Base-by-base conservation (phyloP, 2,888 invertebrate genomes). In the Caenorhabditis virilis region DNA sequence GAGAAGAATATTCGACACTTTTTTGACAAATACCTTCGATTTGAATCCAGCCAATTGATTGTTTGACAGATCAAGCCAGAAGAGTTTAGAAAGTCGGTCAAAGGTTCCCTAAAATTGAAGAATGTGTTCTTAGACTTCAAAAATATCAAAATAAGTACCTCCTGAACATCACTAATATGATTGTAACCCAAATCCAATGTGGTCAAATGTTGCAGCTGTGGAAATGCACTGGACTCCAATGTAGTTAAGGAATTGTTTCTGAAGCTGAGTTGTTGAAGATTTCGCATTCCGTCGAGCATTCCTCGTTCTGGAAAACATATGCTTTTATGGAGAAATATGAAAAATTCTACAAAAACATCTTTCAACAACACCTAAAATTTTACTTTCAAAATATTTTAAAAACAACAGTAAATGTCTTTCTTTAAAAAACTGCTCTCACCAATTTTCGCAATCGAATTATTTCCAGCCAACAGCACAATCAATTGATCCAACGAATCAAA, bases 121-220 rank as follows among this genome's bases (percentile, higher is more conserved):
- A 43, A 4, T 3, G 15, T 3, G 20, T 16, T 7, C 20, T 5
- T 4, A 23, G 15, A 42, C 25, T n/a, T n/a, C n/a, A 23, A 23
- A 23, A 20, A 42, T 23, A 13, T 42, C n/a, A n/a, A n/a, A n/a
- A n/a, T n/a, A n/a, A 4, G 9, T 22, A 69, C 69, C 51, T 61
- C 91, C 71, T 91, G 91, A 73, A 93, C 86, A 43, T 87, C 86
- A 76, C 90, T 89, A 83, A 93, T 87, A 84, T 91, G 90, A 85
- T 93, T 93, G 83, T 68, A 42, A 1, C 74, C 72, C 39, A 82
- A 51, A 55, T 82, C 80, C 11, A 82, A 36, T 0, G 71, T 67
- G 2, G 76, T 77, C 30, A 82, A 53, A 33, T 78, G 70, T 2
- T 64, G 64, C 6, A 80, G 53, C 22, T 78, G 69, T 7, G 70